Percentiles rank a stretch among this genome's conserved stretches.
Conservation (phyloP, 2,888 invertebrate species). For the Crepidodera aurea region DNA sequence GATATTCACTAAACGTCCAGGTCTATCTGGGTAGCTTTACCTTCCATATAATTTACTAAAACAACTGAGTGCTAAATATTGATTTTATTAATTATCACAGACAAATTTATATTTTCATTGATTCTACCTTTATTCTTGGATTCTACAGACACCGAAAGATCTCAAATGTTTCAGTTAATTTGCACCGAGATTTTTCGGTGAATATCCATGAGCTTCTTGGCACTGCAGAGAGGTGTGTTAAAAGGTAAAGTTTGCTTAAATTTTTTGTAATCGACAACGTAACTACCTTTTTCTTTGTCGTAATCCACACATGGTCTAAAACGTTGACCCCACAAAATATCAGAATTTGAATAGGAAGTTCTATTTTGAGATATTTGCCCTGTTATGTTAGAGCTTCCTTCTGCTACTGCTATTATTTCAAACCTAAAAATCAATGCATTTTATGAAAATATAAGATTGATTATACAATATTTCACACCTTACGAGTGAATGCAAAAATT, state of each 20-base stretch:
- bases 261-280: constrained; percentile 69
- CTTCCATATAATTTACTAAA: no score
- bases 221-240: constrained; percentile 87
- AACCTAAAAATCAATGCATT: constrained; percentile 66
- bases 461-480: no score
- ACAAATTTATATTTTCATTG: no score
- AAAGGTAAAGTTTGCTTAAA: constrained; percentile 73
- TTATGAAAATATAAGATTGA: neutral
- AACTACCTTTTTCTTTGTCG: constrained; percentile 68
- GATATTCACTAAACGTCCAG: no score
- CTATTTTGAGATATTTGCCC: constrained; percentile 76
- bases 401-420: constrained; percentile 82
- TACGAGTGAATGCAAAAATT: no score
- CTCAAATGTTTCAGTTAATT: neutral
- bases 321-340: constrained; percentile 85
- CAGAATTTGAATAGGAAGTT: constrained; percentile 80
- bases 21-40: no score
- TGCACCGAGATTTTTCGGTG: constrained; percentile 15
- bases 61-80: no score
- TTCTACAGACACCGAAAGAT: no score
- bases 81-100: no score
- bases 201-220: constrained; percentile 80
- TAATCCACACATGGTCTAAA: constrained; percentile 67
- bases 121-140: no score
- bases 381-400: constrained; percentile 82